Conservation (phyloP, 2,888 invertebrate genomes). For the Hypselothyrea guttata region DNA sequence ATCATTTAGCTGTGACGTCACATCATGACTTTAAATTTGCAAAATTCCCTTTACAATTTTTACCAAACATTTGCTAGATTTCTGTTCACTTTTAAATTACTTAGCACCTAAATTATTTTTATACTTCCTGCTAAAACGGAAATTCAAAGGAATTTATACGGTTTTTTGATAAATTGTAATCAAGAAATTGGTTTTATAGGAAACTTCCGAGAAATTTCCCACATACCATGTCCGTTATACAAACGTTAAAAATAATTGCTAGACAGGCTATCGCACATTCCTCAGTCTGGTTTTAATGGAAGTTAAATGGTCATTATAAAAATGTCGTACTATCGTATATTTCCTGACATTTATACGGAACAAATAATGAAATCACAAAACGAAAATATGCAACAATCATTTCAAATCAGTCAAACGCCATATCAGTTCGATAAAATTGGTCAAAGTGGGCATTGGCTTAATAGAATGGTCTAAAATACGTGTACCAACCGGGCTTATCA, state of each 20-base stretch:
- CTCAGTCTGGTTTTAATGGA: neutral
- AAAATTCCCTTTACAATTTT: neutral
- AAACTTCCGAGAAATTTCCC: neutral
- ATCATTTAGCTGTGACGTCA: constrained; percentile 38
- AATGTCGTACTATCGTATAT: constrained; percentile 16
- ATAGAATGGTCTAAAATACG: constrained; percentile 20
- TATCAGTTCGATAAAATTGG: constrained; percentile 8
- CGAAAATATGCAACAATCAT: constrained; percentile 38
- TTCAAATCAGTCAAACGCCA: constrained; percentile 48
- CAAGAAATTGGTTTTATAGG: too few species aligned
- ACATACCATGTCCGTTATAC: constrained; percentile 10
- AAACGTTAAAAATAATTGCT: neutral
- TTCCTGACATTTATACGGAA: constrained; percentile 46
- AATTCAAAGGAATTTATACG: too few species aligned
- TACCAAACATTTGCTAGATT: too few species aligned
- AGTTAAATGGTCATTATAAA: constrained; percentile 30
- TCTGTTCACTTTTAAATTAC: too few species aligned
- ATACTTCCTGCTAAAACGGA: too few species aligned
- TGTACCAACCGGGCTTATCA: constrained; percentile 14
- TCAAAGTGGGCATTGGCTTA: constrained; percentile 34
- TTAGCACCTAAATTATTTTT: too few species aligned
- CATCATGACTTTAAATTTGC: neutral
- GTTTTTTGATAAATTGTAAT: too few species aligned
- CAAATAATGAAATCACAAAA: constrained; percentile 55
- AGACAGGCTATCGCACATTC: constrained; percentile 44